phyloP scores from a whole-genome alignment of 1,140 invertebrate species.

The Oreohelix idahoensis region DNA sequence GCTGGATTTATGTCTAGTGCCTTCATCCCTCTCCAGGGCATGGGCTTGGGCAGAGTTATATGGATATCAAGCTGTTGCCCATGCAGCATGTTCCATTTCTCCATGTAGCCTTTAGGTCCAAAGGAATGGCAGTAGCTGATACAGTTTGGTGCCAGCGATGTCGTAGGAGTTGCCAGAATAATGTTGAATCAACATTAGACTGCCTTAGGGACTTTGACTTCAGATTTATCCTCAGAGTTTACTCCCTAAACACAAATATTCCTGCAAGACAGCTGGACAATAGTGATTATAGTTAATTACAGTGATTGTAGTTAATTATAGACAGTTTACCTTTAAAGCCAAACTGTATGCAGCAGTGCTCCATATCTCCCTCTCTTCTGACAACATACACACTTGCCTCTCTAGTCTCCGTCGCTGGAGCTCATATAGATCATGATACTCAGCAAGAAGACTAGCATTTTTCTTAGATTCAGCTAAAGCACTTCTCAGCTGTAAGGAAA shows the following conservation, averaged over 20 bases:
- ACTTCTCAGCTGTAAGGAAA: slow-evolving; percentile 61
- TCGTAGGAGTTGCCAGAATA: too few species aligned
- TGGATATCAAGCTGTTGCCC: too few species aligned
- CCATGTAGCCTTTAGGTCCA: slow-evolving; percentile 67
- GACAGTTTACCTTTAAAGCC: slow-evolving; percentile 66
- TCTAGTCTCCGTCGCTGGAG: slow-evolving; percentile 71
- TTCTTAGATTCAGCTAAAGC: slow-evolving; percentile 71
- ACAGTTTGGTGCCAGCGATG: too few species aligned
- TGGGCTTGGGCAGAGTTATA: slow-evolving; percentile 69
- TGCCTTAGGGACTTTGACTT: too few species aligned
- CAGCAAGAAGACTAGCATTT: slow-evolving; percentile 70
- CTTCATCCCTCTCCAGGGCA: slow-evolving; percentile 70
- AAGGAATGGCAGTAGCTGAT: too few species aligned
- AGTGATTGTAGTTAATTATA: background rate
- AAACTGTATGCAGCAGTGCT: slow-evolving; percentile 71
- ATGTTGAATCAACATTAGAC: too few species aligned
- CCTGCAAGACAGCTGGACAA: too few species aligned
- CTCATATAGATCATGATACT: slow-evolving; percentile 73
- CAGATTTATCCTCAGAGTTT: too few species aligned
- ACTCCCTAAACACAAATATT: too few species aligned
- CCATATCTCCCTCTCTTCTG: slow-evolving; percentile 71
- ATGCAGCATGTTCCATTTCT: slow-evolving; percentile 71
- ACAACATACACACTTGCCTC: slow-evolving; percentile 63
- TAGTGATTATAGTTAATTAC: too few species aligned
- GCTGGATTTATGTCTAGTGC: too few species aligned